Conservation (phyloP, 2,797 vertebrate species). For the Platyrinchus mystaceus region DNA sequence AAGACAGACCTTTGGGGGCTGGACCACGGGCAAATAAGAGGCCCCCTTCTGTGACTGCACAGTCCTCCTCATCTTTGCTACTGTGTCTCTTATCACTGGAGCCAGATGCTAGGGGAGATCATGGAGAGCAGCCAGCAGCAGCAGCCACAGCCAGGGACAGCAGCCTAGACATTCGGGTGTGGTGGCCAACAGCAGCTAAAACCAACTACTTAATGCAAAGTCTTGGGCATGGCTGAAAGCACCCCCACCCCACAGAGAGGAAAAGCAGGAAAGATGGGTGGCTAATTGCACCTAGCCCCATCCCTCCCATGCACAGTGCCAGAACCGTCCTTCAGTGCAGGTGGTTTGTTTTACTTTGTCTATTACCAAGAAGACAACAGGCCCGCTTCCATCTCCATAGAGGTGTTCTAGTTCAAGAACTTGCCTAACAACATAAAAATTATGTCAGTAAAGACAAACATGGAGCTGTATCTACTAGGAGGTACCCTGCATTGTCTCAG, state of each 20-base stretch:
- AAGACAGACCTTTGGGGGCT: not conserved
- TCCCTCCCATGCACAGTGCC: not conserved
- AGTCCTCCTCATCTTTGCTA: not conserved
- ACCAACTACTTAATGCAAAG: not conserved
- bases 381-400: not conserved
- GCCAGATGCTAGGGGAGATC: not conserved
- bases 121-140: not conserved
- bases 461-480: not conserved
- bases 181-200: not conserved
- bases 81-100: constrained; percentile 9
- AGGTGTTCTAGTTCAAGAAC: not conserved
- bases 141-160: not conserved
- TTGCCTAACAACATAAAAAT: not conserved
- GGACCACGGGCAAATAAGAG: not conserved
- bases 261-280: not conserved
- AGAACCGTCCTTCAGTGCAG: not conserved
- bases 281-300: not conserved
- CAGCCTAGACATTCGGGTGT: not conserved
- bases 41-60: not conserved
- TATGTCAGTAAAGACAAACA: not conserved
- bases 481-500: not conserved
- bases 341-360: not conserved
- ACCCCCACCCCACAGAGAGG: not conserved
- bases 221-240: not conserved
- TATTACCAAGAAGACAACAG: not conserved